Base-by-base conservation (phyloP, 1,140 invertebrate species). In the Drosophila tropicalis region DNA sequence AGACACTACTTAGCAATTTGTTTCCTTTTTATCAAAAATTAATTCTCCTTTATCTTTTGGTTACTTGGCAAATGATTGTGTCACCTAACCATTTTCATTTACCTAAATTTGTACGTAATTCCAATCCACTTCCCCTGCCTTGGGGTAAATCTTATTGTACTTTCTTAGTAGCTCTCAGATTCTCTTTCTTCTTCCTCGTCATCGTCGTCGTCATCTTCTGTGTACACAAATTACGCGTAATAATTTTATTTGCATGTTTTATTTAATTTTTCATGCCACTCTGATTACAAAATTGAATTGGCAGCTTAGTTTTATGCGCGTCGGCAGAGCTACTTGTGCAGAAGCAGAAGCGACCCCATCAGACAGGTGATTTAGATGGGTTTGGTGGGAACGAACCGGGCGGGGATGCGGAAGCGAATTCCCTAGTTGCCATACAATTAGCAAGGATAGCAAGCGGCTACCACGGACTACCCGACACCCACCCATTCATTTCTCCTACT, bases 191-290 rank as follows among this genome's bases (percentile, higher is more conserved):
- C 22, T 34, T 12, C 56, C 39, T 47, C 44, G 9, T 51, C 44
- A 22, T 51, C 25, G 44, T 62, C 25, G 55, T 65, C 61, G 34
- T 55, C 57, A 13, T 66, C 71, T 54, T 51, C 36, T 62, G 66
- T 69, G 83, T 76, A 77, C 79, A 89, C 83, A 87, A 87, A 87
- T 89, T 83, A 87, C 71, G 84, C 84, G 84, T 87, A 84, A 87
- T 87, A 87, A 87, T 87, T 87, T 87, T 87, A 87, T 87, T 87
- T 87, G 84, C 84, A 89, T 89, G 84, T 87, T 87, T 87, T 87
- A 87, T 87, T 87, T 87, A 87, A 87, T 87, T 87, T 87, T 87
- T 87, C 84, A 87, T 87, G 84, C 84, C 84, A 84, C 84, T 89
- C 84, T 87, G 84, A 87, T 87, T 87, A 80, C 84, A 70, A 87